These are phyloP conservation scores for Tubiluchus corallicola DNA, from an alignment of 2,888 invertebrate species.

Conservation along the genomic window DNA sequence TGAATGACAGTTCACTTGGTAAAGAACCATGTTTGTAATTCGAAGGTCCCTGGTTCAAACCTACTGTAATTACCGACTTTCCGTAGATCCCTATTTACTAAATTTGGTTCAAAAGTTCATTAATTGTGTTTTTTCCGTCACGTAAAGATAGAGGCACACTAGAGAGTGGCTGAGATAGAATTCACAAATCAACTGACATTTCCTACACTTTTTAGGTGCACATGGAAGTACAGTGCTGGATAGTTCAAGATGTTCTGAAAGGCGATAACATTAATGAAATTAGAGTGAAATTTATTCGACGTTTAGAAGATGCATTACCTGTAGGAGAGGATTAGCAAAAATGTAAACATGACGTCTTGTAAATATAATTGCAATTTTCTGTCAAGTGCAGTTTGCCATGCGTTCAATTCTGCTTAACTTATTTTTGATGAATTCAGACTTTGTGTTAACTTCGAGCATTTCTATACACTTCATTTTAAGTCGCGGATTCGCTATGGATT, in stretches of 20 bases:
- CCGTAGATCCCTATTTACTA: conserved; percentile 14
- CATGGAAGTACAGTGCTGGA: conserved; percentile 82
- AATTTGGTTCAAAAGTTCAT: conserved; percentile 11
- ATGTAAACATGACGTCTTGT: too few species aligned
- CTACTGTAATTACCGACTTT: background rate
- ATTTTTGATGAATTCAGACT: too few species aligned
- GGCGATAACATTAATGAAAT: conserved; percentile 86
- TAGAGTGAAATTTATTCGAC: conserved; percentile 76
- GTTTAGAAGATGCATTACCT: conserved; percentile 90
- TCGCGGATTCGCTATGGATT: too few species aligned
- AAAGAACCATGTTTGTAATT: too few species aligned
- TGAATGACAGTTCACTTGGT: too few species aligned
- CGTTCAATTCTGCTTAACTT: too few species aligned
- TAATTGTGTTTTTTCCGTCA: conserved; percentile 2
- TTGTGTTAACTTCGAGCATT: too few species aligned
- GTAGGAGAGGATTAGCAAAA: conserved; percentile 98
- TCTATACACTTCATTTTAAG: too few species aligned
- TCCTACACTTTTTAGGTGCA: conserved; percentile 39
- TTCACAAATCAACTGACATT: background rate
- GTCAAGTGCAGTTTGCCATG: too few species aligned
- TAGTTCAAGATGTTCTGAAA: conserved; percentile 82
- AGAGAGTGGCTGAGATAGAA: background rate
- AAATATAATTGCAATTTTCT: too few species aligned
- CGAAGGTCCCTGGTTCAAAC: too few species aligned
- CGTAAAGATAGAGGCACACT: too few species aligned